Percentiles rank a stretch among this genome's conserved stretches.
Evolutionary conservation across 1,140 invertebrate species (phyloP).

Genomic region (Leptinotarsa undecemlineata): DNA sequence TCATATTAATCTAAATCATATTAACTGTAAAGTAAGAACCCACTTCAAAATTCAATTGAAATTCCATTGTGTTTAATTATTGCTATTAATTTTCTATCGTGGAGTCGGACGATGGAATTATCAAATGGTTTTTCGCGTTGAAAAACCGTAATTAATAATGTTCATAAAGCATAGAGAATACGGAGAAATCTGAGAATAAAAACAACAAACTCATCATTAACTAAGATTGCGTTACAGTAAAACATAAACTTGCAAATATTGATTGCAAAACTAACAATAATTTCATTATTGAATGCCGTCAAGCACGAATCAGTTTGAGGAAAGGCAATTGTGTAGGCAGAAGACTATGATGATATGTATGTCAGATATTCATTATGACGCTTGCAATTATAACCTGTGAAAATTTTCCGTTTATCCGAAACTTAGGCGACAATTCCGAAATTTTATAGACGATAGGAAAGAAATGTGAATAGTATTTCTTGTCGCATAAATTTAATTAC

Average conservation of each 20-base stretch:
- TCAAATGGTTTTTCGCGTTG: background rate
- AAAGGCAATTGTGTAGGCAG: too few species aligned
- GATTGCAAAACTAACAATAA: background rate
- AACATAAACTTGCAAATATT: constrained; percentile 1
- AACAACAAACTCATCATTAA: background rate
- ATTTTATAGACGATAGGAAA: too few species aligned
- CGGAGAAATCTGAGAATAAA: background rate
- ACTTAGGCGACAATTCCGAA: too few species aligned
- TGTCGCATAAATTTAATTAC: too few species aligned
- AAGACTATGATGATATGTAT: too few species aligned
- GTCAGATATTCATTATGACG: too few species aligned
- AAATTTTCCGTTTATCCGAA: too few species aligned
- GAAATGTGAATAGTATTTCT: too few species aligned
- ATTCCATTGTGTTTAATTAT: background rate
- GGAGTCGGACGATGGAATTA: background rate
- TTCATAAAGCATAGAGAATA: background rate
- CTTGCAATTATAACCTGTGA: too few species aligned
- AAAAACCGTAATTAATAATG: constrained; percentile 6
- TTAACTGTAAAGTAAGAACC: background rate
- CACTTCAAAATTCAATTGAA: background rate
- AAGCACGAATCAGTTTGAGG: background rate
- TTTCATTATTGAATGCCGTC: background rate
- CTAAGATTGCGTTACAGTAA: too few species aligned
- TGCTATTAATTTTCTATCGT: background rate
- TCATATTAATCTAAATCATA: too few species aligned